These are phyloP conservation scores for Hydractinia echinata DNA, from an alignment of 30 jellyfish, hydroid and myxozoan genomes.

Conservation along the genomic window DNA sequence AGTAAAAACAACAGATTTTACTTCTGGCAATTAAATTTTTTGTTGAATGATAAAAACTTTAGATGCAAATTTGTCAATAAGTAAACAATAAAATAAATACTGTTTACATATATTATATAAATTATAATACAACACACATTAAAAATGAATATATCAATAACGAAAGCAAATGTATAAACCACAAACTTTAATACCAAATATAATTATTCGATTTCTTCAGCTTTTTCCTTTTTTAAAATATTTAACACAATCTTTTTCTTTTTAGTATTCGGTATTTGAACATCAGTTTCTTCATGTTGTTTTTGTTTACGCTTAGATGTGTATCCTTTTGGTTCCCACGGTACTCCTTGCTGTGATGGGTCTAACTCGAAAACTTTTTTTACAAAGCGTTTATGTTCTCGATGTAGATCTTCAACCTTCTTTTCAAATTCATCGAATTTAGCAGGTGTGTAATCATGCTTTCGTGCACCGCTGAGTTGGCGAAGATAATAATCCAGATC, in stretches of 20 bases:
- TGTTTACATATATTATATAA: no score
- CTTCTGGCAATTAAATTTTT: no score
- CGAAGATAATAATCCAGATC: constrained; percentile 69
- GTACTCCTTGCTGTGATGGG: constrained; percentile 56
- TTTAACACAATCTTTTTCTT: constrained; percentile 28
- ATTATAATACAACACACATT: no score
- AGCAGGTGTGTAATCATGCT: constrained; percentile 63
- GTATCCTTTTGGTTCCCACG: constrained; percentile 84
- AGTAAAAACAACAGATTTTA: no score
- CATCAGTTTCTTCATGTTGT: background rate
- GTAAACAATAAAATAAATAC: no score
- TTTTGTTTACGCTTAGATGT: constrained; percentile 44
- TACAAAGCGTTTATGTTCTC: constrained; percentile 74
- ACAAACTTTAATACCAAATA: no score
- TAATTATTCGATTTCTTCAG: background rate
- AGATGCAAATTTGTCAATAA: no score
- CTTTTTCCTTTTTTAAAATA: constrained; percentile 16
- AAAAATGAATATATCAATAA: no score
- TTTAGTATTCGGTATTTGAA: background rate
- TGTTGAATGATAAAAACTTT: no score
- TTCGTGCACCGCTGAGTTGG: constrained; percentile 89
- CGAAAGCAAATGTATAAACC: no score
- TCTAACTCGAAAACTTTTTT: constrained; percentile 58
- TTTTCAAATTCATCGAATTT: constrained; percentile 74
- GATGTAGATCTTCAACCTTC: constrained; percentile 57